Evolutionary conservation across 2,888 invertebrate species (phyloP).

Genomic region (Pimpla rufipes): DNA sequence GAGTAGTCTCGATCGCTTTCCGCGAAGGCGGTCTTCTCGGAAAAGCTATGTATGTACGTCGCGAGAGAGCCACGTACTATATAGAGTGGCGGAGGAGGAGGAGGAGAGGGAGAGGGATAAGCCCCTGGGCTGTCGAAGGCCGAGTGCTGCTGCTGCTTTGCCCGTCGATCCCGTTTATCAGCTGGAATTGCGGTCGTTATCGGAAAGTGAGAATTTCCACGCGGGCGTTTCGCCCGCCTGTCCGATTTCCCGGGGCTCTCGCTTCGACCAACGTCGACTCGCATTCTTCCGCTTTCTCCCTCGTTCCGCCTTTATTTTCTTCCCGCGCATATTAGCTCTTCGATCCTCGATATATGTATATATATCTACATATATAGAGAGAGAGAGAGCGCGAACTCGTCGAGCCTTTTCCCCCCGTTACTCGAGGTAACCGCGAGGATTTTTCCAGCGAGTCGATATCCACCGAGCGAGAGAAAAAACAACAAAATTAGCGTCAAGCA

Average conservation of each 20-base stretch:
- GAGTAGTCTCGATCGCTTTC: constrained; percentile 54
- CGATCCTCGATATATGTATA: background rate
- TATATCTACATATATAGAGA: too few species aligned
- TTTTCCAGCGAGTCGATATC: background rate
- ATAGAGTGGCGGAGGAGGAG: too few species aligned
- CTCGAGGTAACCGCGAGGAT: background rate
- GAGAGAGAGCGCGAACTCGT: too few species aligned
- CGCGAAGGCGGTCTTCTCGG: constrained; percentile 30
- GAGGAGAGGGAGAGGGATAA: constrained; percentile 40
- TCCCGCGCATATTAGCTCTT: constrained; percentile 20
- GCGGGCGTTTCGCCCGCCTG: constrained; percentile 49
- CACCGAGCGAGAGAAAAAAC: too few species aligned
- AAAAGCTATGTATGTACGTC: constrained; percentile 13
- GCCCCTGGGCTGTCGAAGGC: constrained; percentile 32
- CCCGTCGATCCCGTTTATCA: constrained; percentile 80
- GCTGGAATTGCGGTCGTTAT: constrained; percentile 80
- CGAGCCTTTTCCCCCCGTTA: background rate
- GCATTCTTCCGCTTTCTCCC: constrained; percentile 32
- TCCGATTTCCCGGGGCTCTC: constrained; percentile 35
- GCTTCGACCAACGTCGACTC: constrained; percentile 16
- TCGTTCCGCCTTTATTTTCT: constrained; percentile 4
- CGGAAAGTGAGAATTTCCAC: constrained; percentile 74
- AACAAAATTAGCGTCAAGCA: too few species aligned
- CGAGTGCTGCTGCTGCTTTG: constrained; percentile 56
- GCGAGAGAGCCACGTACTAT: too few species aligned